A percentile compares a stretch with the other conserved stretches of the same genome.
Conservation (phyloP, 1,140 invertebrate species). For the Helicoverpa armigera region DNA sequence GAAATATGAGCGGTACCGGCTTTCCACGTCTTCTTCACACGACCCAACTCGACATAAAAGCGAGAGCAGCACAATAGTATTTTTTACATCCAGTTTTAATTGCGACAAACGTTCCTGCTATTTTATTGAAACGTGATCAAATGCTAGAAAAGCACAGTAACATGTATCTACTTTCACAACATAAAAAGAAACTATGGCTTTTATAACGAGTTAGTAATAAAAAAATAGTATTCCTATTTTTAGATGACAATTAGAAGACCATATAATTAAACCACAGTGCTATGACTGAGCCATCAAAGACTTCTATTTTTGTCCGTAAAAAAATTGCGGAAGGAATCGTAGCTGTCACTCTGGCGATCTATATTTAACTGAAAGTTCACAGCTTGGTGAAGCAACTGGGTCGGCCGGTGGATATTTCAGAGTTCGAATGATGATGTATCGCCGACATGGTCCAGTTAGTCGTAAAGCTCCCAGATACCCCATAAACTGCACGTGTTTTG, state of each 20-base stretch:
- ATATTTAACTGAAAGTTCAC: constrained; percentile 56
- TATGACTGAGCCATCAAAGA: constrained; percentile 50
- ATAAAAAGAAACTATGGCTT: no score
- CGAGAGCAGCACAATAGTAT: constrained; percentile 36
- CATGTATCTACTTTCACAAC: no score
- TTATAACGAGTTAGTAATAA: no score
- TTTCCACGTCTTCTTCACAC: constrained; percentile 66
- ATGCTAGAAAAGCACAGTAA: neutral
- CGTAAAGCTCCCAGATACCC: constrained; percentile 8
- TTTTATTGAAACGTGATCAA: constrained; percentile 13
- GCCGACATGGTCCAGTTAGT: constrained; percentile 36
- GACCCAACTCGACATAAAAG: constrained; percentile 45
- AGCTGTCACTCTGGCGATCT: constrained; percentile 52
- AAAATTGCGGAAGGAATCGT: constrained; percentile 53
- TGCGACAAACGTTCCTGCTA: constrained; percentile 16
- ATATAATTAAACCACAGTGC: neutral
- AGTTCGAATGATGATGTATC: constrained; percentile 36
- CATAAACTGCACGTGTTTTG: constrained; percentile 27
- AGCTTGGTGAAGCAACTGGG: constrained; percentile 54
- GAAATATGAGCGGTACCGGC: constrained; percentile 49
- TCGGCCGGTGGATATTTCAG: constrained; percentile 35
- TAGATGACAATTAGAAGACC: neutral
- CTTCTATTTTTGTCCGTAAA: constrained; percentile 45
- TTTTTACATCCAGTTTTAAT: constrained; percentile 38
- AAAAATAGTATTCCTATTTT: no score